A percentile compares a stretch with the other conserved stretches of the same genome.
Evolutionary conservation across 2,113 vertebrate species (phyloP).

Genomic region (Bubo blakistoni): DNA sequence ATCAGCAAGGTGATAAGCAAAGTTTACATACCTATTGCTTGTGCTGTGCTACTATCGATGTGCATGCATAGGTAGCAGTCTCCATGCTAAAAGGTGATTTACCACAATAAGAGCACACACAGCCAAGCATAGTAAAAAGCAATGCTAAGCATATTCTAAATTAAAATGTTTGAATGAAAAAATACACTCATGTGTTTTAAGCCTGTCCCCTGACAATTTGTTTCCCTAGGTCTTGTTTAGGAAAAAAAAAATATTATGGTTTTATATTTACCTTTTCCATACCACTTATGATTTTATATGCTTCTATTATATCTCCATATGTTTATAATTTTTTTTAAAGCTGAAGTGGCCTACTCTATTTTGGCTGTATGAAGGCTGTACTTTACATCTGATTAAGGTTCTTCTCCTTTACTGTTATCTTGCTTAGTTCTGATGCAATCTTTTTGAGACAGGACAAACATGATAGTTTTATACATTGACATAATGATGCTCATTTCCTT

Average conservation of each 20-base stretch:
- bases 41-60: neutral
- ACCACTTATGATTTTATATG: neutral
- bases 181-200: neutral
- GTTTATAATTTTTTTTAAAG: neutral
- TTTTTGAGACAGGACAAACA: neutral
- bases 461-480: neutral
- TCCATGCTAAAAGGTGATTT: neutral
- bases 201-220: neutral
- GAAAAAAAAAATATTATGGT: neutral
- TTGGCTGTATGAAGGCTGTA: neutral
- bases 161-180: neutral
- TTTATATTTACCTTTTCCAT: neutral
- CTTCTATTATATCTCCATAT: neutral
- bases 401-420: neutral
- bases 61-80: neutral
- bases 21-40: neutral
- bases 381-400: neutral
- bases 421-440: neutral
- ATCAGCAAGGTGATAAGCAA: neutral
- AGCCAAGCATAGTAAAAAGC: neutral
- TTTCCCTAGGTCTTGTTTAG: neutral
- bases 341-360: neutral
- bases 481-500: neutral
- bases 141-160: neutral
- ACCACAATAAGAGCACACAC: neutral